These are phyloP conservation scores for Stenodema calcarata DNA, from an alignment of 2,888 invertebrate genomes.

Conservation along the genomic window DNA sequence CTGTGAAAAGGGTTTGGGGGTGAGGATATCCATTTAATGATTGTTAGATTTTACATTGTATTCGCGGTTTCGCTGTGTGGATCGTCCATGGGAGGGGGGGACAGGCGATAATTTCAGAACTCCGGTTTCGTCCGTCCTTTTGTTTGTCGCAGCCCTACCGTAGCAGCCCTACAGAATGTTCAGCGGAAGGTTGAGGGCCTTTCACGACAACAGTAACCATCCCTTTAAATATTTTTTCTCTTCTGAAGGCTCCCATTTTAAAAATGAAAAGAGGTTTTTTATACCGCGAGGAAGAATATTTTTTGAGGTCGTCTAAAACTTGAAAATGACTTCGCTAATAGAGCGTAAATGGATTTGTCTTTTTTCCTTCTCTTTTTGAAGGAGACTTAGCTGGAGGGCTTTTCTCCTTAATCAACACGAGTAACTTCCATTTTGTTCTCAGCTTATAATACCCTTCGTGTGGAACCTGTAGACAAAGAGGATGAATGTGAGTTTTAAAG, in stretches of 20 bases:
- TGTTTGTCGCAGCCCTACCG: not conserved
- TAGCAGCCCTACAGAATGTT: not conserved
- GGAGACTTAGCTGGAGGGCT: not conserved
- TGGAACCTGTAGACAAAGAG: not conserved
- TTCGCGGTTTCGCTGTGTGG: constrained; percentile 16
- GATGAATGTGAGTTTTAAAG: too few species aligned
- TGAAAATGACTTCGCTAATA: not conserved
- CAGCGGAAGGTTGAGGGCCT: not conserved
- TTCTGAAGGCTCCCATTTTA: not conserved
- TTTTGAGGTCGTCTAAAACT: not conserved
- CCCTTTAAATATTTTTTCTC: not conserved
- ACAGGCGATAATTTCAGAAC: constrained; percentile 36
- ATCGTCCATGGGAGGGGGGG: not conserved
- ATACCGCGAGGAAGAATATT: not conserved
- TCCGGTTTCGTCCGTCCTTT: not conserved
- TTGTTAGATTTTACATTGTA: constrained; percentile 35
- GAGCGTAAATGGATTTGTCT: not conserved
- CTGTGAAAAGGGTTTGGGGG: constrained; percentile 28
- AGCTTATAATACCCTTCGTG: not conserved
- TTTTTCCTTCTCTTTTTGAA: not conserved
- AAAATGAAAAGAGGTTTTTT: not conserved
- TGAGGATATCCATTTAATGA: constrained; percentile 40
- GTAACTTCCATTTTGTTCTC: not conserved
- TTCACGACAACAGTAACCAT: not conserved
- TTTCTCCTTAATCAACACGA: not conserved